Evolutionary conservation across 1,140 invertebrate species (phyloP).

Genomic region (Neodiprion pinetum): DNA sequence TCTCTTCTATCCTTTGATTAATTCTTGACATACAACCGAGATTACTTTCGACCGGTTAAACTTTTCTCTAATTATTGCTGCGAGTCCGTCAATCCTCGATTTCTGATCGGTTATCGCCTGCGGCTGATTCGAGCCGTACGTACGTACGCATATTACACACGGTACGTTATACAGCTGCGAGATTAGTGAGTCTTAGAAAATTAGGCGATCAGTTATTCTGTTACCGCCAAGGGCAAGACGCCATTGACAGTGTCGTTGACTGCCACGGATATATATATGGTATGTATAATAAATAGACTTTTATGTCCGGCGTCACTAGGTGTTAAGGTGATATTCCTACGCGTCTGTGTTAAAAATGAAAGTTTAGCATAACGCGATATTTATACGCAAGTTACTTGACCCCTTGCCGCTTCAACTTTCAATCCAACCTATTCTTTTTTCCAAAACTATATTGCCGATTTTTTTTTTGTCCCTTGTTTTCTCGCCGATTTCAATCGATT

Average conservation of each 20-base stretch:
- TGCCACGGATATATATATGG: too few species aligned
- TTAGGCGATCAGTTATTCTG: neutral
- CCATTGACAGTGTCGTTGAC: neutral
- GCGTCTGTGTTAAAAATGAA: constrained; percentile 3
- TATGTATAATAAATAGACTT: neutral
- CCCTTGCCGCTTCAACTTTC: neutral
- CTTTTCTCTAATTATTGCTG: too few species aligned
- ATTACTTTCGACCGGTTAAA: too few species aligned
- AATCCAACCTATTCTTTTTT: neutral
- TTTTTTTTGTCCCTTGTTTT: neutral
- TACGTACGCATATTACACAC: too few species aligned
- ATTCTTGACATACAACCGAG: too few species aligned
- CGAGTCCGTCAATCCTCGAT: too few species aligned
- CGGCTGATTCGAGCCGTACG: too few species aligned
- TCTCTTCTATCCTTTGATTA: too few species aligned
- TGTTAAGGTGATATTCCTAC: neutral
- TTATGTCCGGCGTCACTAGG: neutral
- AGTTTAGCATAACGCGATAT: neutral
- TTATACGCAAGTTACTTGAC: neutral
- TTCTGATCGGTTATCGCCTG: too few species aligned
- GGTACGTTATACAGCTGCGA: neutral
- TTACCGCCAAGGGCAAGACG: neutral
- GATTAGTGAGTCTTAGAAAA: neutral
- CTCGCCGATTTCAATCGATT: neutral
- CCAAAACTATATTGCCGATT: neutral